Evolutionary conservation across 2,113 vertebrate species (phyloP), one percentile per base, ranked within the genome.

Genomic region (Chrysochloris asiatica): DNA sequence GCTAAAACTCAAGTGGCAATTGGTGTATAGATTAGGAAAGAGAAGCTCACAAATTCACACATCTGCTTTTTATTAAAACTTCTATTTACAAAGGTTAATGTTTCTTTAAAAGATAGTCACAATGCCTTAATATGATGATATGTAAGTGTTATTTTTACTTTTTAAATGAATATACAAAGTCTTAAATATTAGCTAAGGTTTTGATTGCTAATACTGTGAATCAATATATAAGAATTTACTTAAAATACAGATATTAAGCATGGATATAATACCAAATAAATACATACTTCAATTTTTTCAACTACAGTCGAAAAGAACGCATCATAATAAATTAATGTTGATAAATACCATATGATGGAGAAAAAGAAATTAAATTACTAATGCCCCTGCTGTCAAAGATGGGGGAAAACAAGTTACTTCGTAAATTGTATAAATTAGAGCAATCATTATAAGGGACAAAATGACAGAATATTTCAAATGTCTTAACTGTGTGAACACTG

Each of bases 1-100:
- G 54, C 59, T 38, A 30, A 93, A 76, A n/a, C n/a, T 71, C 85
- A 87, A 83, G 73, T 65, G 81, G 45, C 38, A 36, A 45, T 90
- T 4, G 6, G 45, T 63, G 13, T 56, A 30, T 76, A 56, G 48
- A 24, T 91, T 75, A 85, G 93, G 91, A 82, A 95, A 88, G 75
- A 92, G 75, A 36, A 72, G 78, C 71, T 78, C 54, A 47, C 87
- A 91, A 92, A 93, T 93, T 92, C 75, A 91, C 80, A 92, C 85
- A 72, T 83, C 48, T 92, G 95, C 26, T 71, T 94, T 83, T 89
- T 63, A 84, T 93, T 86, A 72, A 92, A 95, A 79, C 30, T 79
- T 85, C 9, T 65, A 33, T 76, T 94, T 77, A 82, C 24, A 47
- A 95, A 89, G 73, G 43, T 84, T 78, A 67, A 79, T 93, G 11